Evolutionary conservation across 2,888 invertebrate genomes (phyloP).

Genomic region (Amiota mariae): DNA sequence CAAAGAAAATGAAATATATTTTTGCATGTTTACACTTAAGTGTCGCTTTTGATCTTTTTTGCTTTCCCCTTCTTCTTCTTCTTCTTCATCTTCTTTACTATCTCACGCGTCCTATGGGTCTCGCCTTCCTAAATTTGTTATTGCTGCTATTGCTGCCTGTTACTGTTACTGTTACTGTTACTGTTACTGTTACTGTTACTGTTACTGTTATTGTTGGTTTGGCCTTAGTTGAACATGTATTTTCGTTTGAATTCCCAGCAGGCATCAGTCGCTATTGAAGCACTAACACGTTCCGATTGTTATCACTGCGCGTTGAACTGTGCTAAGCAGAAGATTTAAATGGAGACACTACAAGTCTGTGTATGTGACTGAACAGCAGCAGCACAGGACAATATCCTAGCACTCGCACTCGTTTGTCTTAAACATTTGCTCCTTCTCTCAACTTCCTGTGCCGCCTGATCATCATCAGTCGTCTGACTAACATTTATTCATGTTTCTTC

Average conservation of each 20-base stretch:
- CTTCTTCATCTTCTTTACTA: background rate
- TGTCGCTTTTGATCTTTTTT: constrained; percentile 62
- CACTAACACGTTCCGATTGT: constrained; percentile 10
- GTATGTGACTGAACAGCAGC: background rate
- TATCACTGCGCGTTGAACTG: constrained; percentile 12
- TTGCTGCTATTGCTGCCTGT: constrained; percentile 36
- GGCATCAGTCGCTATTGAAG: background rate
- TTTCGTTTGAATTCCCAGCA: constrained; percentile 4
- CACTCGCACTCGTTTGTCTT: no score
- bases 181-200: constrained; percentile 16
- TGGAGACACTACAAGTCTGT: background rate
- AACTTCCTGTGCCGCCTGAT: background rate
- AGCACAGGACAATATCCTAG: no score
- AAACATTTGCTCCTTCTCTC: background rate
- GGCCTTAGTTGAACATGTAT: constrained; percentile 1
- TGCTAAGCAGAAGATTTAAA: background rate
- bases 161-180: constrained; percentile 27
- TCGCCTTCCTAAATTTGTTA: constrained; percentile 33
- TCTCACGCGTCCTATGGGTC: background rate
- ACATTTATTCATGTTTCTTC: background rate
- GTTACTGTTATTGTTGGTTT: constrained; percentile 19
- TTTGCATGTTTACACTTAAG: constrained; percentile 57
- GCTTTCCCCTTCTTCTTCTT: constrained; percentile 33
- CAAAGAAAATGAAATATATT: constrained; percentile 56
- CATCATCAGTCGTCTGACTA: background rate